phyloP scores from a whole-genome alignment of 2,888 invertebrate species.

The Nomada hirtipes region DNA sequence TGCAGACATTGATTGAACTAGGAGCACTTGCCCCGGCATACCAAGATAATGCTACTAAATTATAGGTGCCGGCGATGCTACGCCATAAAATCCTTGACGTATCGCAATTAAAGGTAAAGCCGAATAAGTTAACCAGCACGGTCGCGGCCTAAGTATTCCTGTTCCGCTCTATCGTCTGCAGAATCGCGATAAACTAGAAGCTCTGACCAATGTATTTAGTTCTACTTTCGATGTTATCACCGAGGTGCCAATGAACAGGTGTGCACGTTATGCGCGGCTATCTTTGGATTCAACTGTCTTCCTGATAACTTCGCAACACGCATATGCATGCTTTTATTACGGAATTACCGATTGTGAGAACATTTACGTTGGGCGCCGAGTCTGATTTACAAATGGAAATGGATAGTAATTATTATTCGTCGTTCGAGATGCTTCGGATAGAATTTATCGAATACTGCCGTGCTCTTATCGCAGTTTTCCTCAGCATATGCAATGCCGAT shows the following conservation, averaged over 20 bases:
- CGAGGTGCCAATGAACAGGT: slow-evolving; percentile 49
- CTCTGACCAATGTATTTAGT: slow-evolving; percentile 14
- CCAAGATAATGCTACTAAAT: slow-evolving; percentile 80
- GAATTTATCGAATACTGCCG: no score
- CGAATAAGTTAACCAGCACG: slow-evolving; percentile 52
- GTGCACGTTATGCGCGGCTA: slow-evolving; percentile 9
- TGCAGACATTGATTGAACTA: slow-evolving; percentile 80
- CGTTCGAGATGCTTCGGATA: no score
- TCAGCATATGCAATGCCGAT: no score
- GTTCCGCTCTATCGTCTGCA: slow-evolving; percentile 36
- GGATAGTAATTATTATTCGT: no score
- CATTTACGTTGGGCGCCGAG: no score
- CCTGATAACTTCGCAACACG: slow-evolving; percentile 14
- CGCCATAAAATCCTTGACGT: slow-evolving; percentile 71
- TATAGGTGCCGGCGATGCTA: slow-evolving; percentile 71
- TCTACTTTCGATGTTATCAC: slow-evolving; percentile 41
- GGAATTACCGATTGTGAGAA: neutral
- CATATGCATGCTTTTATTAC: slow-evolving; percentile 6
- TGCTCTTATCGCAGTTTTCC: no score
- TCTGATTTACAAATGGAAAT: no score
- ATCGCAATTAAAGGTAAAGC: slow-evolving; percentile 75
- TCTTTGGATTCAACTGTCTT: slow-evolving; percentile 14
- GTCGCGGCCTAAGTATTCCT: slow-evolving; percentile 26
- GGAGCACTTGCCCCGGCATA: slow-evolving; percentile 79
- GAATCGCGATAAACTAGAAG: slow-evolving; percentile 47